Percentiles rank a stretch among this genome's conserved stretches.
Conservation (phyloP, 2,113 vertebrate genomes). For the Ondatra zibethicus region DNA sequence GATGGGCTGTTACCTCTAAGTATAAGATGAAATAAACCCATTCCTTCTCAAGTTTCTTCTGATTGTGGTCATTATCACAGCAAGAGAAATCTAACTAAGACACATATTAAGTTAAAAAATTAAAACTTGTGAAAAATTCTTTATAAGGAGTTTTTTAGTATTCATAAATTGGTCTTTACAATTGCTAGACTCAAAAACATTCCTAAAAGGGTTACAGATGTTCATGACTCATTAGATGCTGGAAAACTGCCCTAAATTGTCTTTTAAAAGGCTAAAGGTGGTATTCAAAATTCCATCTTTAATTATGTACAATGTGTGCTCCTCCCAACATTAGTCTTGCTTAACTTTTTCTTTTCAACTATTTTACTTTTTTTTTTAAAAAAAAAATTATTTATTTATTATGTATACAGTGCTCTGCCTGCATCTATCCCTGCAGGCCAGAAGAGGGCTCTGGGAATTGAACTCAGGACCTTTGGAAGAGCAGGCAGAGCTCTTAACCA, state of each 20-base stretch:
- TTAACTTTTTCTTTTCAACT: background rate
- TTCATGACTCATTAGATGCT: background rate
- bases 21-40: background rate
- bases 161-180: background rate
- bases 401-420: no score
- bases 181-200: background rate
- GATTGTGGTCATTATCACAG: background rate
- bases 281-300: background rate
- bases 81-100: background rate
- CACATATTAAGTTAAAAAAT: background rate
- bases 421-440: no score
- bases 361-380: background rate
- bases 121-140: background rate
- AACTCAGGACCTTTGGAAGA: no score
- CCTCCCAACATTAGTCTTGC: background rate
- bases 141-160: background rate
- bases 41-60: background rate
- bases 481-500: no score
- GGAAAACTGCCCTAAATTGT: background rate
- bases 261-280: background rate
- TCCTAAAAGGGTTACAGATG: background rate
- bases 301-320: background rate
- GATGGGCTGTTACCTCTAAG: background rate
- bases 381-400: no score
- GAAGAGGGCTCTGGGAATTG: no score